Evolutionary conservation across 2,797 vertebrate species (phyloP).

Genomic region (Hydrophis major): DNA sequence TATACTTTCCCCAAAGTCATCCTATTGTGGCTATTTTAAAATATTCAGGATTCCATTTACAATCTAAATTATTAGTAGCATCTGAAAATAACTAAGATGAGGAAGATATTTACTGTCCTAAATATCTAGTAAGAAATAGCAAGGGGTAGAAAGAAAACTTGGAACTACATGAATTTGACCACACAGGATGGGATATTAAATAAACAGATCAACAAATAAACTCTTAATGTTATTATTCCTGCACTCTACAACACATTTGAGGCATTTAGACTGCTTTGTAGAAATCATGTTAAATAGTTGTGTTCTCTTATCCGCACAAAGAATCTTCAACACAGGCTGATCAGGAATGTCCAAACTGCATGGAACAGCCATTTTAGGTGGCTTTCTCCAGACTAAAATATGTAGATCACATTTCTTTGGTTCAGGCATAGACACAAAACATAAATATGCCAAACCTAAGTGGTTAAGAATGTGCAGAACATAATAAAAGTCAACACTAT

Average conservation of each 20-base stretch:
- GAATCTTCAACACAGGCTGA: neutral
- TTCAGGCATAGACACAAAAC: neutral
- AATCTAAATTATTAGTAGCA: neutral
- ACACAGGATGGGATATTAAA: constrained; percentile 39
- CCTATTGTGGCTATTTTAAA: neutral
- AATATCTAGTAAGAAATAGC: constrained; percentile 5
- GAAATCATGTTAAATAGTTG: constrained; percentile 1
- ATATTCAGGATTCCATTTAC: neutral
- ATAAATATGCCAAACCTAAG: neutral
- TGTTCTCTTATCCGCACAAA: neutral
- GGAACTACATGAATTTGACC: neutral
- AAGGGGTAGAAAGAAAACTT: constrained; percentile 31
- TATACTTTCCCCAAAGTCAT: neutral
- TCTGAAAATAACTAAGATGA: neutral
- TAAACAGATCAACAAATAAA: constrained; percentile 36
- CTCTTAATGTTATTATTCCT: constrained; percentile 28
- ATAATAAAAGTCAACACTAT: neutral
- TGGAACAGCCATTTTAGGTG: neutral
- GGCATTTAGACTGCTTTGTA: constrained; percentile 17
- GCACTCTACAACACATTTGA: constrained; percentile 23
- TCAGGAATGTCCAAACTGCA: neutral
- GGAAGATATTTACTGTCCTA: neutral
- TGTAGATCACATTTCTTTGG: neutral
- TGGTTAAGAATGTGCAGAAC: neutral
- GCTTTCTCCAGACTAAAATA: neutral